Evolutionary conservation across 2,888 invertebrate species (phyloP).

Genomic region (Limenitis camilla): DNA sequence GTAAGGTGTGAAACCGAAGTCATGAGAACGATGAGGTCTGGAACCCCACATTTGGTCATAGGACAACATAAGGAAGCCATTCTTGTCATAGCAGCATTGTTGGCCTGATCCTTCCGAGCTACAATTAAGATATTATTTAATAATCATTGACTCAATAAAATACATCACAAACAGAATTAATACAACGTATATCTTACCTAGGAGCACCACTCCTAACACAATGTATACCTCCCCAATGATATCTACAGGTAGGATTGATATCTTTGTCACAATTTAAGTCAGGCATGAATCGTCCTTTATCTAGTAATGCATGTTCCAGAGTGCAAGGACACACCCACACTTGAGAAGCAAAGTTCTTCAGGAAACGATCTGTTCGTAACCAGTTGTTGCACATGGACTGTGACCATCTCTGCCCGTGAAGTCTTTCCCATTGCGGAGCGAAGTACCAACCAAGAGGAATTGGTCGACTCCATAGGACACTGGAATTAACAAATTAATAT

Average conservation of each 20-base stretch:
- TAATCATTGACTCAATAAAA: not conserved
- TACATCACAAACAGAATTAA: not conserved
- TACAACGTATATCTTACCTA: slow-evolving; percentile 76
- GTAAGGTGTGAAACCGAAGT: slow-evolving; percentile 94
- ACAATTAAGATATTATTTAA: slow-evolving; percentile 1
- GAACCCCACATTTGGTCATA: slow-evolving; percentile 98
- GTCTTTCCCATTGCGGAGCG: slow-evolving; percentile 88
- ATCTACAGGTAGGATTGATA: slow-evolving; percentile 89
- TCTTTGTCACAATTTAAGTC: slow-evolving; percentile 94
- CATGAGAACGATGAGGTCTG: slow-evolving; percentile 87
- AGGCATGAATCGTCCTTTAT: slow-evolving; percentile 94
- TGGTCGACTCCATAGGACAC: slow-evolving; percentile 91
- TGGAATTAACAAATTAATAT: slow-evolving; percentile 32
- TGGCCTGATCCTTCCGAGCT: slow-evolving; percentile 94
- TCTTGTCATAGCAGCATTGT: slow-evolving; percentile 97
- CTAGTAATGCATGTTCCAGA: slow-evolving; percentile 89
- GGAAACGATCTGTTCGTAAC: slow-evolving; percentile 87
- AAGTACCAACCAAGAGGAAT: slow-evolving; percentile 96
- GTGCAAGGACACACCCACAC: slow-evolving; percentile 93
- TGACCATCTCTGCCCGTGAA: slow-evolving; percentile 88
- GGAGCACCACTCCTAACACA: slow-evolving; percentile 94
- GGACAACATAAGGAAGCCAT: slow-evolving; percentile 92
- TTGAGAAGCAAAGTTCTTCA: slow-evolving; percentile 90
- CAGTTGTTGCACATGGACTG: slow-evolving; percentile 90
- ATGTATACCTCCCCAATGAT: slow-evolving; percentile 91